Evolutionary conservation across 2,888 invertebrate genomes (phyloP), one percentile per base, ranked within the genome.

Genomic region (Didymodactylos carnosus): DNA sequence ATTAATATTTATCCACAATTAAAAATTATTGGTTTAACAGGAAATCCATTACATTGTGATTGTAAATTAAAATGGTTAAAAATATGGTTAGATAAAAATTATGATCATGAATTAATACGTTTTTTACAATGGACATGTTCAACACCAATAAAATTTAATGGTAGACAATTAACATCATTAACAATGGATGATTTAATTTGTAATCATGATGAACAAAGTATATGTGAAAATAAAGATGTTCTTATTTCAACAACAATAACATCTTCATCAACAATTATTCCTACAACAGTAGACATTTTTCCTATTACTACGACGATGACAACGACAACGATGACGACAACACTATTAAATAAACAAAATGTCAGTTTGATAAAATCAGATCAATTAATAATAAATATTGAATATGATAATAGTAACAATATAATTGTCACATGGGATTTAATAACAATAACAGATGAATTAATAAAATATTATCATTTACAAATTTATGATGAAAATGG

Each of bases 1-100:
- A n/a, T n/a, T 5, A 71, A 62, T 25, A 40, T 23, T 43, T 74
- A 71, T 39, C 13, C 62, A 0, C 35, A 71, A 39, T 46, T 74
- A 39, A 71, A 71, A 40, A 46, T 41, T 4, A 25, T 74, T 11
- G 69, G 53, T n/a, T 39, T 74, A 23, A 46, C 71, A 19, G 41
- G 25, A 23, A 74, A 74, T 72, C 74, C 74, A 53, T 39, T 74
- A 7, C 39, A 69, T 39, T 74, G 74, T 39, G 29, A 49, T 46
- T 70, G 53, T 13, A n/a, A 46, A 39, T 11, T 71, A 6, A 27
- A 2, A 27, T 41, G 35, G 35, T 25, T 71, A 19, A 23, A 39
- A 23, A 29, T 62, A n/a, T 74, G 74, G 74, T n/a, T 43, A 23
- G 14, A 10, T 14, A 35, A 40, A 1, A 41, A 70, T 40, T 70